Percentiles rank a stretch among this genome's conserved stretches.
These are phyloP conservation scores for Augochlora pura DNA, from an alignment of 1,140 invertebrate species.

Conservation along the genomic window DNA sequence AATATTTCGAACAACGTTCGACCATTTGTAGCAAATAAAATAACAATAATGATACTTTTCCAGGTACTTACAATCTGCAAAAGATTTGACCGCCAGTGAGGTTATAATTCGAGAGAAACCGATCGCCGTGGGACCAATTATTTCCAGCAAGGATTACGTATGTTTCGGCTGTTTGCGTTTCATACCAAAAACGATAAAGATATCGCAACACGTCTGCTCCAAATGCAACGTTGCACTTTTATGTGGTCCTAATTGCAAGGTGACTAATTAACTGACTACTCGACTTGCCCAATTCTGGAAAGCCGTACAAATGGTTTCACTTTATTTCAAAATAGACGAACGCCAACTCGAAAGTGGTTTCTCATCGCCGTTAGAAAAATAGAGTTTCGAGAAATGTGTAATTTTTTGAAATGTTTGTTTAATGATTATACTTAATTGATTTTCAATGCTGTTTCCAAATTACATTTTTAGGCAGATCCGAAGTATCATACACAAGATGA, in stretches of 20 bases:
- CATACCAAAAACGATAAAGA: slow-evolving; percentile 45
- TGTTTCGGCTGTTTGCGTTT: slow-evolving; percentile 83
- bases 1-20: too few species aligned
- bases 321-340: too few species aligned
- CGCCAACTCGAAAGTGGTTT: too few species aligned
- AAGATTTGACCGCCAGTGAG: slow-evolving; percentile 82
- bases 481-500: slow-evolving; percentile 78
- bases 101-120: slow-evolving; percentile 83
- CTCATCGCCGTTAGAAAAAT: too few species aligned
- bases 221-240: slow-evolving; percentile 82
- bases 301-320: too few species aligned
- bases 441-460: too few species aligned
- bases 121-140: slow-evolving; percentile 82
- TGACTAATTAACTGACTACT: slow-evolving; percentile 35
- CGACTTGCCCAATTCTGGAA: too few species aligned
- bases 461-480: slow-evolving; percentile 40
- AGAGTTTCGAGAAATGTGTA: too few species aligned
- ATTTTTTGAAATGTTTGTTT: too few species aligned
- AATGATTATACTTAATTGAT: too few species aligned
- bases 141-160: slow-evolving; percentile 77
- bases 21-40: too few species aligned
- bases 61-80: slow-evolving; percentile 83
- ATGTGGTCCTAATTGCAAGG: slow-evolving; percentile 79
- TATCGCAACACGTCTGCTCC: slow-evolving; percentile 74
- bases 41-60: not conserved